These are phyloP conservation scores for Phalanger gymnotis DNA, from an alignment of 2,797 vertebrate genomes.

Conservation along the genomic window DNA sequence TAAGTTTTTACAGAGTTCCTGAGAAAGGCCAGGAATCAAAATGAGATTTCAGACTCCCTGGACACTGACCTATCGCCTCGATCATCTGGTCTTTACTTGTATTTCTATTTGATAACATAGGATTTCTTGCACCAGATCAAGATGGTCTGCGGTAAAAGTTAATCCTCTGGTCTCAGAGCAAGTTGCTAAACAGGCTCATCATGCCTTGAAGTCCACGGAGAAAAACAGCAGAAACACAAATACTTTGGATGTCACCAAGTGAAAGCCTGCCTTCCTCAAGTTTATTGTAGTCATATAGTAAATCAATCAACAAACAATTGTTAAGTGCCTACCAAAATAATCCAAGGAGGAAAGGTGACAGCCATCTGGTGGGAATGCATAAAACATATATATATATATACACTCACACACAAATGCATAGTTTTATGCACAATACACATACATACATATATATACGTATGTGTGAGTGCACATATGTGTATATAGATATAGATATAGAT, in stretches of 20 bases:
- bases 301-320: background rate
- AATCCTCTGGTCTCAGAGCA: background rate
- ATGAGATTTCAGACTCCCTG: background rate
- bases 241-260: background rate
- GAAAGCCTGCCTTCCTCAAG: background rate
- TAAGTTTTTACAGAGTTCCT: background rate
- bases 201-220: background rate
- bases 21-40: background rate
- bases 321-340: background rate
- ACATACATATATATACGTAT: background rate
- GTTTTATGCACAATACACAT: background rate
- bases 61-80: background rate
- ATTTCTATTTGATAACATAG: background rate
- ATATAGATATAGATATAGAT: too few relatives aligned
- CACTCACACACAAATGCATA: background rate
- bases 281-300: background rate
- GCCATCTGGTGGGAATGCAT: background rate
- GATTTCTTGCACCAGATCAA: background rate
- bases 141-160: background rate
- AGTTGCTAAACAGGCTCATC: background rate
- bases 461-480: too few relatives aligned
- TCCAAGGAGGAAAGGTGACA: background rate
- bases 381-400: background rate
- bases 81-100: background rate
- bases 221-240: background rate